Conservation (phyloP, 2,888 invertebrate genomes). For the Noctua pronuba region DNA sequence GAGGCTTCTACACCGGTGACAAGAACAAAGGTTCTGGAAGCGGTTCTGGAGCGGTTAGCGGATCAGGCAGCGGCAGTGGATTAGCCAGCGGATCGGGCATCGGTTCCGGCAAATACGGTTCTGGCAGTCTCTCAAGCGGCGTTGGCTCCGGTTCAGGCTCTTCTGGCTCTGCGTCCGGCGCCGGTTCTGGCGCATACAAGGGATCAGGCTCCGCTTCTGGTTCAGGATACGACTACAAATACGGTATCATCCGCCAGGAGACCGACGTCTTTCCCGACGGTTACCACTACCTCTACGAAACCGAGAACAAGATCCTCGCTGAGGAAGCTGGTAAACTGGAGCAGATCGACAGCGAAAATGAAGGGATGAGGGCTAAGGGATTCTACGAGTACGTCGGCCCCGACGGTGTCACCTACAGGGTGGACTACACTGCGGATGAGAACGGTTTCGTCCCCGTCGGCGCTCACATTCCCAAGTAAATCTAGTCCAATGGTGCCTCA, state of each 20-base stretch:
- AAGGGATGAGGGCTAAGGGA: conserved; percentile 82
- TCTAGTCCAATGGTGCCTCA: conserved; percentile 65
- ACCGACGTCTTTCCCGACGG: conserved; percentile 80
- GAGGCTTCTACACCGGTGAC: conserved; percentile 71
- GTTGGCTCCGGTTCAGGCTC: conserved; percentile 10
- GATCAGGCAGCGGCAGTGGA: conserved; percentile 7
- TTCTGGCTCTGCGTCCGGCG: neutral
- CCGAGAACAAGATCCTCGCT: conserved; percentile 87
- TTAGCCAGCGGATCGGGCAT: neutral
- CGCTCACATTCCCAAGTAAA: conserved; percentile 80
- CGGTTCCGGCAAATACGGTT: conserved; percentile 22
- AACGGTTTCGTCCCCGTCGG: conserved; percentile 84
- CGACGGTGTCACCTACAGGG: conserved; percentile 87
- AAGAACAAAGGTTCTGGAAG: conserved; percentile 52
- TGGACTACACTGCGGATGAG: conserved; percentile 87
- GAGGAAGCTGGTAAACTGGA: conserved; percentile 86
- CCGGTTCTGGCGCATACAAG: conserved; percentile 19
- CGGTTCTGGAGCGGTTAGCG: too few species aligned
- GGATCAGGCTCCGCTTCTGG: conserved; percentile 13
- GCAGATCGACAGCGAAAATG: conserved; percentile 76
- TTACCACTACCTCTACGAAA: conserved; percentile 87
- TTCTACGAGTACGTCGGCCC: conserved; percentile 86
- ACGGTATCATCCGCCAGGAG: conserved; percentile 86
- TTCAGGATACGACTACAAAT: conserved; percentile 81
- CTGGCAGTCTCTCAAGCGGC: conserved; percentile 7